A percentile compares a stretch with the other conserved stretches of the same genome.
These are phyloP conservation scores for Todiramphus chloris DNA, from an alignment of 2,113 vertebrate species.

Conservation along the genomic window DNA sequence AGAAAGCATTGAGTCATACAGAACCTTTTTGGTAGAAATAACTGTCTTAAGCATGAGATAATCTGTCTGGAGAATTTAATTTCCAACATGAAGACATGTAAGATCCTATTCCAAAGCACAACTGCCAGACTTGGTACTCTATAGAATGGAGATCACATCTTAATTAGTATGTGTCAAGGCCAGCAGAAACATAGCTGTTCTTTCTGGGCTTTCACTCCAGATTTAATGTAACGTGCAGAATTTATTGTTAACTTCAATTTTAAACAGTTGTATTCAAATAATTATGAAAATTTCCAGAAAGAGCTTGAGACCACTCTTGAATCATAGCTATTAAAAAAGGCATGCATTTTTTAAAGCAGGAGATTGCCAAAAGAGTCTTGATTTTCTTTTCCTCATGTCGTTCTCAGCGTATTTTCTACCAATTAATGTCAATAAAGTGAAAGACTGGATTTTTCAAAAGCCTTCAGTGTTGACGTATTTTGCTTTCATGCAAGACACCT, in stretches of 20 bases:
- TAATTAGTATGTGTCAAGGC: not conserved
- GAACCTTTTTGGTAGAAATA: not conserved
- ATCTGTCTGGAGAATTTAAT: not conserved
- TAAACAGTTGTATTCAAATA: not conserved
- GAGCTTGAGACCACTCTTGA: not conserved
- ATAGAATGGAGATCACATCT: not conserved
- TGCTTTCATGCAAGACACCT: not conserved
- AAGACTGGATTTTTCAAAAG: not conserved
- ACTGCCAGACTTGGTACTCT: not conserved
- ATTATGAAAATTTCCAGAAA: not conserved
- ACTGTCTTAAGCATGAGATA: slow-evolving; percentile 11
- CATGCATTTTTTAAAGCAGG: not conserved
- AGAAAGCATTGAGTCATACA: not conserved
- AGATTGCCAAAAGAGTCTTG: not conserved
- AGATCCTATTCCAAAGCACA: not conserved
- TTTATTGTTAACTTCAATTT: not conserved
- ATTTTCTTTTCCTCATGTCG: not conserved
- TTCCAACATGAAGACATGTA: not conserved
- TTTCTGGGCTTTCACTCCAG: not conserved
- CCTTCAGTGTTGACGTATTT: not conserved
- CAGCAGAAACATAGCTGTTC: not conserved
- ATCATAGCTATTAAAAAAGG: not conserved
- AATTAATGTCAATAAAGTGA: not conserved
- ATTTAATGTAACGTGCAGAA: not conserved
- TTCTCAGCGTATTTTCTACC: not conserved